A percentile compares a stretch with the other conserved stretches of the same genome.
Evolutionary conservation across 2,888 invertebrate genomes (phyloP).

Genomic region (Tetanocera ferruginea): DNA sequence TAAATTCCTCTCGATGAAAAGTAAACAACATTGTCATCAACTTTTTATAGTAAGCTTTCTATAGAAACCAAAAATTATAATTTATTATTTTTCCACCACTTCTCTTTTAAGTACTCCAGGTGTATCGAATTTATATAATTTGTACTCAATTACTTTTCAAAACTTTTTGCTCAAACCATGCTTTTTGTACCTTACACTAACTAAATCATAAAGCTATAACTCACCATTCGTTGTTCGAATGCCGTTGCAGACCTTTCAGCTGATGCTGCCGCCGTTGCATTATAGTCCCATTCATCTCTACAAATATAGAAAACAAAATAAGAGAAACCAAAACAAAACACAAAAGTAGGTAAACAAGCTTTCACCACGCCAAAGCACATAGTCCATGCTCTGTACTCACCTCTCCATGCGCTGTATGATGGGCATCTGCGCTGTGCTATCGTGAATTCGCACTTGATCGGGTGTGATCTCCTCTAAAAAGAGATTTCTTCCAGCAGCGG

Average conservation of each 20-base stretch:
- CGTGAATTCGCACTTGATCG: slow-evolving; percentile 83
- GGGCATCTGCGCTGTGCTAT: slow-evolving; percentile 80
- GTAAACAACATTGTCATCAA: too few species aligned
- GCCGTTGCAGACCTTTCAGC: slow-evolving; percentile 39
- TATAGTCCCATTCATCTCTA: slow-evolving; percentile 55
- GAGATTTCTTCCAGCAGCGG: slow-evolving; percentile 50
- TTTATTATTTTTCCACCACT: too few species aligned
- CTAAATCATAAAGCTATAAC: slow-evolving; percentile 31
- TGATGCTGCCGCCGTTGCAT: slow-evolving; percentile 18
- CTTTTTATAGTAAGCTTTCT: too few species aligned
- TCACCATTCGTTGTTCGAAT: slow-evolving; percentile 49
- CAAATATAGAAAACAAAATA: slow-evolving; percentile 50
- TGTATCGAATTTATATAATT: too few species aligned
- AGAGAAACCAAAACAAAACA: slow-evolving; percentile 48
- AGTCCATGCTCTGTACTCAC: slow-evolving; percentile 66
- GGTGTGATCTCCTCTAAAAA: slow-evolving; percentile 79
- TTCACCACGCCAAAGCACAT: slow-evolving; percentile 16
- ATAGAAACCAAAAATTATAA: too few species aligned
- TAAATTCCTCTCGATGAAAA: too few species aligned
- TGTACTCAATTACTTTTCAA: too few species aligned
- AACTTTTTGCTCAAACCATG: too few species aligned
- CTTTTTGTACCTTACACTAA: too few species aligned
- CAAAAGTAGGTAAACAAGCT: slow-evolving; percentile 34
- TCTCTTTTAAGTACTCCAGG: too few species aligned
- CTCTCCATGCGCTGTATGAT: slow-evolving; percentile 77